These are phyloP conservation scores for Amiota mariae DNA, from an alignment of 2,888 invertebrate species.

Conservation along the genomic window DNA sequence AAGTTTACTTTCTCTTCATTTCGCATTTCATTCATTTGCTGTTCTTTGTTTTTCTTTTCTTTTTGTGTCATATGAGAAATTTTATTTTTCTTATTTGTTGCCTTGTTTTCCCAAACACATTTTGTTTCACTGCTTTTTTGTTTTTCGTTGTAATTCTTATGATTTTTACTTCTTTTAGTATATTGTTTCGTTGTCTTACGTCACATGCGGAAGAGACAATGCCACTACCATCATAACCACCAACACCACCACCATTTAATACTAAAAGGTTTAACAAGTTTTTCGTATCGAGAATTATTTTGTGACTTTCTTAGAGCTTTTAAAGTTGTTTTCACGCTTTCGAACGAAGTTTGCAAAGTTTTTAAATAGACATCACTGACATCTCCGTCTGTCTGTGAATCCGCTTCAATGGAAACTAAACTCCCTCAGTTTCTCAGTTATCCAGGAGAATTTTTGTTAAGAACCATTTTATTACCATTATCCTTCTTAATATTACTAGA, in stretches of 20 bases:
- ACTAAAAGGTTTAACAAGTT: slow-evolving; percentile 11
- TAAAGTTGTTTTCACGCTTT: no score
- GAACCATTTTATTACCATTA: no score
- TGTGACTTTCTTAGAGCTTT: no score
- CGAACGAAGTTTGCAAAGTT: no score
- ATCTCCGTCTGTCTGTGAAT: no score
- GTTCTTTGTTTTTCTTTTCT: not conserved
- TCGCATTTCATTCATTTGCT: not conserved
- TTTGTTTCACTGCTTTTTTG: not conserved
- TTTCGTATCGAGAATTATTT: not conserved
- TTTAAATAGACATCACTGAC: no score
- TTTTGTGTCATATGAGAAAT: not conserved
- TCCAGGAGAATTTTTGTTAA: no score
- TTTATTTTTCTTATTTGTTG: not conserved
- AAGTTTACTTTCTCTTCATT: not conserved
- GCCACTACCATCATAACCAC: not conserved
- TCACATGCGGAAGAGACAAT: slow-evolving; percentile 4
- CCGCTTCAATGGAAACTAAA: no score
- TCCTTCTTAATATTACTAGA: no score
- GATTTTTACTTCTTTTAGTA: not conserved
- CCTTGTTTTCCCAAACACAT: not conserved
- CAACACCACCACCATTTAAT: slow-evolving; percentile 5
- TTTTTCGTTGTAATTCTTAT: not conserved
- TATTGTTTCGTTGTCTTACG: not conserved
- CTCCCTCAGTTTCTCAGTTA: no score